Evolutionary conservation across 2,888 invertebrate species (phyloP).

Genomic region (Mythimna vitellina): DNA sequence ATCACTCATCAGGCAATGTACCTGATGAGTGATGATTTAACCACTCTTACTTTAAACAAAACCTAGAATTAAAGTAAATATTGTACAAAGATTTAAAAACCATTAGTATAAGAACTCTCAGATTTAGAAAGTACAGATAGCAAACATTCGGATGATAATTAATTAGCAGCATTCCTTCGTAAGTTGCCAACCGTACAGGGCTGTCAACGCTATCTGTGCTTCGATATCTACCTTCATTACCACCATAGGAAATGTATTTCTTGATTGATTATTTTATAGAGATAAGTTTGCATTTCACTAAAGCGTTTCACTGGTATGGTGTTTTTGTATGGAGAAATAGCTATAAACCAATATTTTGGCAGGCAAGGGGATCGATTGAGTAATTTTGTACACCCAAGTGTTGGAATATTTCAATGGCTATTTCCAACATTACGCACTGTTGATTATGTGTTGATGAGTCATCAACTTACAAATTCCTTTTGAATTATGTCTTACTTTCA

Average conservation of each 20-base stretch:
- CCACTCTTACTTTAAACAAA: background rate
- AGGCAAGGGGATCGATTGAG: background rate
- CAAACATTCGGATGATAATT: constrained; percentile 60
- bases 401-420: background rate
- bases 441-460: too few relatives aligned
- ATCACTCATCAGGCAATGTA: too few relatives aligned
- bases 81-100: constrained; percentile 23
- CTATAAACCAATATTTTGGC: background rate
- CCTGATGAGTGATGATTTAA: background rate
- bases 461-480: too few relatives aligned
- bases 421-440: background rate
- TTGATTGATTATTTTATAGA: constrained; percentile 25
- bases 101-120: constrained; percentile 42
- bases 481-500: too few relatives aligned
- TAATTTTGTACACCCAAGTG: background rate
- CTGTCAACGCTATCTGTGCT: constrained; percentile 35
- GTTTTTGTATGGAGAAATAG: background rate
- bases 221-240: constrained; percentile 30
- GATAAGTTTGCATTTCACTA: background rate
- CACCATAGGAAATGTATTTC: constrained; percentile 13
- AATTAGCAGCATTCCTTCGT: constrained; percentile 64
- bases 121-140: constrained; percentile 65
- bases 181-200: constrained; percentile 48
- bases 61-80: constrained; percentile 1
- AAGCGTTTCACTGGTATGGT: too few relatives aligned